Conservation (phyloP, 2,797 vertebrate species). For the Artibeus lituratus region DNA sequence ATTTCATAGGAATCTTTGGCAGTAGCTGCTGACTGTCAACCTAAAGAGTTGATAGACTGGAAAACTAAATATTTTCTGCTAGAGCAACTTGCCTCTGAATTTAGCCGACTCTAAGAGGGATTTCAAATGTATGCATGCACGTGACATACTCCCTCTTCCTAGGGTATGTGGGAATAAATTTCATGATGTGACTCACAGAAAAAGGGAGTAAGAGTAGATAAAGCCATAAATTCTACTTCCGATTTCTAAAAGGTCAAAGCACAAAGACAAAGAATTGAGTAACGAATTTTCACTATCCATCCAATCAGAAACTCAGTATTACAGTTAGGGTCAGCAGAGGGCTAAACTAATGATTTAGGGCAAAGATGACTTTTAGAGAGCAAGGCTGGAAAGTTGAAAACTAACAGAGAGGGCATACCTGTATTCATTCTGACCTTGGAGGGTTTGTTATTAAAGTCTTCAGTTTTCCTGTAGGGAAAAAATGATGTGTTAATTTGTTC, state of each 20-base stretch:
- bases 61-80: not conserved
- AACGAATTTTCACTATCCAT: not conserved
- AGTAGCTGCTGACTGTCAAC: not conserved
- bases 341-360: slow-evolving; percentile 29
- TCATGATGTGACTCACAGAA: not conserved
- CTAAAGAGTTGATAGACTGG: not conserved
- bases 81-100: slow-evolving; percentile 21
- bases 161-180: not conserved
- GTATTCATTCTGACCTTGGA: slow-evolving; percentile 94
- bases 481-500: slow-evolving; percentile 78
- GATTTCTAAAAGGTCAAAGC: not conserved
- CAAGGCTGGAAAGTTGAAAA: slow-evolving; percentile 33
- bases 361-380: slow-evolving; percentile 43
- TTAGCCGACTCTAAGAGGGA: slow-evolving; percentile 1
- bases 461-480: slow-evolving; percentile 85
- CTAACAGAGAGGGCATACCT: slow-evolving; percentile 86
- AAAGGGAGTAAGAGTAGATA: not conserved
- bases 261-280: not conserved
- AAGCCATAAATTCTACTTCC: not conserved
- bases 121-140: not conserved
- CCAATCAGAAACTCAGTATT: not conserved
- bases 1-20: not conserved
- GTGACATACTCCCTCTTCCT: not conserved
- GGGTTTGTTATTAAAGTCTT: slow-evolving; percentile 83
- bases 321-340: not conserved